Base-by-base conservation (phyloP, 2,113 vertebrate genomes). In the Geothlypis trichas region DNA sequence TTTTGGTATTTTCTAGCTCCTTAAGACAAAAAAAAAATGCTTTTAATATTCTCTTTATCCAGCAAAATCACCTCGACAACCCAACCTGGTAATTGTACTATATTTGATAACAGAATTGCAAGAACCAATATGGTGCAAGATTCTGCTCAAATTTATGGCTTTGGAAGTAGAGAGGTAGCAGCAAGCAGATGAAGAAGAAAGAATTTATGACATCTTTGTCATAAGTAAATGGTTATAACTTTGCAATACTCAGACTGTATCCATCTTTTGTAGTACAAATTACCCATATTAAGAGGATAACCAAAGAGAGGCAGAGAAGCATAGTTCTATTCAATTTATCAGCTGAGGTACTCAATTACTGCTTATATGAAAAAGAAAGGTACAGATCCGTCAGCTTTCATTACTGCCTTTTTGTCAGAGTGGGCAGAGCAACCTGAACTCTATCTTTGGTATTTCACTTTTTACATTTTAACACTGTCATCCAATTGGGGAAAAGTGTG, bases 391-490 rank as follows among this genome's bases (percentile, higher is more conserved):
- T 69, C 79, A 84, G 59, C 21, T 84, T 28, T 89, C 84, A 86
- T 86, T 81, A 78, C 17, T 81, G 27, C 24, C 30, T 87, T 87
- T 84, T 89, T 76, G 19, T 82, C 49, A 67, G 39, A 81, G 46
- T 76, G 71, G 66, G 63, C 49, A 95, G 94, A 95, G 68, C 74
- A 84, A 91, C 77, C 67, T 76, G 71, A 75, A 85, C 54, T 85
- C 39, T 44, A 65, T 68, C 31, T 91, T 92, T 30, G 30, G 7
- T 61, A 46, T 82, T 93, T 94, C 37, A 41, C 37, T 84, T 90
- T 84, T 76, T 84, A 10, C 28, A 67, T 87, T 95, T 89, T 57
- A 54, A 73, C 49, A 30, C 20, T 76, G 35, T 39, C 54, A 79
- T 81, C 37, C 52, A 84, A 31, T 2, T 39, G 51, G 42, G 28